Conservation (phyloP, 2,888 invertebrate genomes). For the Leptodirus hochenwartii region DNA sequence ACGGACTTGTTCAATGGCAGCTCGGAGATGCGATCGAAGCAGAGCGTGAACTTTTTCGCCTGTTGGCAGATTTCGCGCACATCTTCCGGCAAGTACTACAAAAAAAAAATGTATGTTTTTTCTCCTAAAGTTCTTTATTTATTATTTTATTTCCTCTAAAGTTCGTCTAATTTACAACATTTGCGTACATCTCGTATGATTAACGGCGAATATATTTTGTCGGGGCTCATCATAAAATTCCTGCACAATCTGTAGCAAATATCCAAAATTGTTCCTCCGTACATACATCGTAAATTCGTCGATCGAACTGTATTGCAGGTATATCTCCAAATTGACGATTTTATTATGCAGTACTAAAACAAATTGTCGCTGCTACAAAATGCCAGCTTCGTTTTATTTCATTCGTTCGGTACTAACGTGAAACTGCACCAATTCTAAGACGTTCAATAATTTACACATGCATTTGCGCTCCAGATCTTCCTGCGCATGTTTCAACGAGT, state of each 20-base stretch:
- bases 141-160: no score
- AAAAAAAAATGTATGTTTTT: constrained; percentile 8
- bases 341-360: constrained; percentile 18
- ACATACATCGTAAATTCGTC: constrained; percentile 17
- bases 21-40: constrained; percentile 18
- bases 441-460: constrained; percentile 18
- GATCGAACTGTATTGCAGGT: constrained; percentile 15
- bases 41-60: constrained; percentile 20
- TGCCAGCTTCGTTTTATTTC: constrained; percentile 3
- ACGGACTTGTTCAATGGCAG: constrained; percentile 9
- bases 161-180: no score
- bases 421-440: constrained; percentile 19
- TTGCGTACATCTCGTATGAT: no score
- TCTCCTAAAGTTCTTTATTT: no score
- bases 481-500: constrained; percentile 16
- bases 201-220: constrained; percentile 17
- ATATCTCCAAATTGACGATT: constrained; percentile 22
- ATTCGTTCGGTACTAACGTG: constrained; percentile 17
- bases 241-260: constrained; percentile 16
- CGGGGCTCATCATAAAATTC: constrained; percentile 18
- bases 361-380: constrained; percentile 2
- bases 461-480: constrained; percentile 22
- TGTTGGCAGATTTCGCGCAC: constrained; percentile 18
- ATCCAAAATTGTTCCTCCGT: constrained; percentile 21
- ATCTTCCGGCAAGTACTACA: constrained; percentile 18